These are phyloP conservation scores for Pseudomyrmex sp. DNA, from an alignment of 1,140 invertebrate species.

Conservation along the genomic window DNA sequence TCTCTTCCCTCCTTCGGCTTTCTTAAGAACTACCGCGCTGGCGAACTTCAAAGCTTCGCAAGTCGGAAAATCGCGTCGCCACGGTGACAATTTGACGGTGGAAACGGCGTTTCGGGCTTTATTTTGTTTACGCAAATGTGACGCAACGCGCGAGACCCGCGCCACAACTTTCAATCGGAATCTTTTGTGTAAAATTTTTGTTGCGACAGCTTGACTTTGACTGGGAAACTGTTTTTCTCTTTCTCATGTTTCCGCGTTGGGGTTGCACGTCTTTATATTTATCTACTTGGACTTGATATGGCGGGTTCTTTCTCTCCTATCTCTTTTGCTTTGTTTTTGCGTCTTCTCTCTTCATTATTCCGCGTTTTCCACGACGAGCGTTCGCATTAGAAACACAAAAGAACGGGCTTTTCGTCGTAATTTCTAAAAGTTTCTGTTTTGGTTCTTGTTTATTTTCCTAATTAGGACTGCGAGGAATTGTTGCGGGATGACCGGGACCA, in stretches of 20 bases:
- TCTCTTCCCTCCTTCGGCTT: background rate
- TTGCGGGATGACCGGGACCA: conserved; percentile 59
- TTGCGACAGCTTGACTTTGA: background rate
- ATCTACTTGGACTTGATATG: no score
- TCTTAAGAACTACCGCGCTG: conserved; percentile 13
- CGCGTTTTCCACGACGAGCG: conserved; percentile 51
- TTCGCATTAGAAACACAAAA: conserved; percentile 45
- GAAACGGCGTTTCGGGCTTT: conserved; percentile 23
- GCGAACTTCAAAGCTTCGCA: conserved; percentile 5
- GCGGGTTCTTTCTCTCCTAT: conserved; percentile 33
- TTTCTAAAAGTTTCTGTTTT: conserved; percentile 62
- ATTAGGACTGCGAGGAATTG: conserved; percentile 64
- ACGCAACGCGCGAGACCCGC: background rate
- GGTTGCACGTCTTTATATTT: no score
- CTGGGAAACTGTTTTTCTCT: conserved; percentile 53
- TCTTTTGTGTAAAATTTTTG: background rate
- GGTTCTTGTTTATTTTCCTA: conserved; percentile 63
- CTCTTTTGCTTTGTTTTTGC: conserved; percentile 26
- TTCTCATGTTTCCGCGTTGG: background rate
- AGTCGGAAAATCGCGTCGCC: background rate
- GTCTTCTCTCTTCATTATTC: background rate
- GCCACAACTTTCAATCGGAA: conserved; percentile 6
- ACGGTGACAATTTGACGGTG: background rate
- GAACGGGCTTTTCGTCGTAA: conserved; percentile 48
- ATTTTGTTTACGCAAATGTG: conserved; percentile 28